Evolutionary conservation across 1,140 invertebrate genomes (phyloP), one percentile per base, ranked within the genome.

Genomic region (Magallana gigas): DNA sequence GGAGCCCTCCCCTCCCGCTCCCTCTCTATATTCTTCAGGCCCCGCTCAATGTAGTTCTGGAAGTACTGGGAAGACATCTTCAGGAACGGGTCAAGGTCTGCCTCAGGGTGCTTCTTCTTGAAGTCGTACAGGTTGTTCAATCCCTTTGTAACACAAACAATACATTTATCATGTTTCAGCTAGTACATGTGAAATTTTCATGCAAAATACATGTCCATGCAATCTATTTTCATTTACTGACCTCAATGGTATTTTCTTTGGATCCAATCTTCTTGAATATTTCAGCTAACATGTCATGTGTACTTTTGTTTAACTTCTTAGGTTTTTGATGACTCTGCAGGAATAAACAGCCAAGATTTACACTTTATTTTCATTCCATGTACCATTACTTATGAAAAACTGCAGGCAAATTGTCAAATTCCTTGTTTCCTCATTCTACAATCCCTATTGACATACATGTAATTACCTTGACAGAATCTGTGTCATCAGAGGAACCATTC

Each of bases 231-330:
- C 14, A 9, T 48, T 48, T 11, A 68, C 29, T 88, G 93, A 96
- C 96, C 93, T 98, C 97, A 94, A 97, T 96, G 2, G 97, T 97
- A 89, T 97, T 97, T 90, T 98, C 97, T 93, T 97, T 98, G 16
- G 96, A 97, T 36, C 98, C 98, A 91, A 99, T 98, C 91, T 98
- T 97, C 93, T 97, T 97, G 91, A 99, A 98, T 92, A 99, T 99
- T 91, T 98, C 97, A 0, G 97, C 97, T 84, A 99, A 95, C 91
- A 97, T 96, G 87, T 98, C 97, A 92, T 98, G 97, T 7, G 97
- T 96, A 48, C 96, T 96, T 90, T 97, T 96, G 1, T 97, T 96
- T 64, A 97, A 91, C 62, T 96, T 94, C 90, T 95, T 95, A 7
- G 92, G 90, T 88, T 93, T 93, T 36, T 90, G 91, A 62, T 91